Evolutionary conservation across 64 coral and sea anemone genomes (phyloP), one percentile per base, ranked within the genome.

Genomic region (Pachyseris speciosa): DNA sequence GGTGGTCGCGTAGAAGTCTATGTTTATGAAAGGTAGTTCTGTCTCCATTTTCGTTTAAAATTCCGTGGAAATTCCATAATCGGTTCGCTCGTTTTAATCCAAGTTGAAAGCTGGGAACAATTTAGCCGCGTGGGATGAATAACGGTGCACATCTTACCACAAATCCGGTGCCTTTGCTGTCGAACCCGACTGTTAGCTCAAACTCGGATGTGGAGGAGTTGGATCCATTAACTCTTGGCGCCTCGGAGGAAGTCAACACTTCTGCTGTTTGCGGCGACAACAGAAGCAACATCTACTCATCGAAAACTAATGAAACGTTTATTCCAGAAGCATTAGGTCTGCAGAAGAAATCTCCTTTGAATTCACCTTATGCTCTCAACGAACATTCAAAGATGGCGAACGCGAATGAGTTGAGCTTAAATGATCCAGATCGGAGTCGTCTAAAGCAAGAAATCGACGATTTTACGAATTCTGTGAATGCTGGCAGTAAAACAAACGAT

Each of bases 181-280:
- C 77, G 40, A 74, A 74, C 40, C 45, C 40, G 38, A 9, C 40
- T 39, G 40, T 43, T 3, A 44, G 22, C 11, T n/a, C 70, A 20
- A n/a, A 81, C 20, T 15, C 77, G 57, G 53, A 58, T 81, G 77
- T 81, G 0, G 34, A 81, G 5, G 53, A 60, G 34, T 55, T 81
- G 77, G 77, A 81, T 39, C 77, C 77, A 4, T 81, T 92, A 47
- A 79, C 66, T 45, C 78, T 92, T 55, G 89, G 89, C 7, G 89
- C 89, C 13, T 92, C 89, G 16, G 89, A 92, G 45, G 89, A 92
- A 63, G 89, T 92, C 36, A 92, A 92, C 60, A 92, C 89, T 17
- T 84, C 78, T 25, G 1, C 80, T 64, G 40, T 26, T n/a, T 57
- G 29, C 17, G 49, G 69, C 36, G 44, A 48, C 44, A 67, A 60